A percentile compares a stretch with the other conserved stretches of the same genome.
Conservation (phyloP, 2,113 vertebrate species). For the Zosterops lateralis region DNA sequence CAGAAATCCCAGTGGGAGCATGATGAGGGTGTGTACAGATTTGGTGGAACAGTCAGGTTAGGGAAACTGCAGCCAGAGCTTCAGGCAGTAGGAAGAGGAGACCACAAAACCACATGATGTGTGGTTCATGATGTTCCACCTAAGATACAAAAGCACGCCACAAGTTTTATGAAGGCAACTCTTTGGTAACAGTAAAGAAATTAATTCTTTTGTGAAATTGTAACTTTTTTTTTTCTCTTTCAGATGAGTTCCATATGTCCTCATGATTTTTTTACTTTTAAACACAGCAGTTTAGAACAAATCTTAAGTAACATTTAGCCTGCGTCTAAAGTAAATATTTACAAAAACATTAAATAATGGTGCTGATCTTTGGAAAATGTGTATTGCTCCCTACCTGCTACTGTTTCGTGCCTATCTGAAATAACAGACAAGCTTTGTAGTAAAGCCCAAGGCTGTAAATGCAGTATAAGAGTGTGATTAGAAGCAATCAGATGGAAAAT, state of each 20-base stretch:
- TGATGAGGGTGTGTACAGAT: background rate
- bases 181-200: slow-evolving; percentile 55
- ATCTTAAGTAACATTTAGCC: slow-evolving; percentile 59
- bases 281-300: slow-evolving; percentile 60
- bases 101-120: slow-evolving; percentile 42
- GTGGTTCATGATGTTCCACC: slow-evolving; percentile 42
- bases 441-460: slow-evolving; percentile 5
- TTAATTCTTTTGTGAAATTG: slow-evolving; percentile 62
- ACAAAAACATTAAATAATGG: slow-evolving; percentile 59
- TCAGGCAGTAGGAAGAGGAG: slow-evolving; percentile 36
- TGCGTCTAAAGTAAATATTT: slow-evolving; percentile 68
- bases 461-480: slow-evolving; percentile 5
- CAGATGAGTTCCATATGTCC: slow-evolving; percentile 70
- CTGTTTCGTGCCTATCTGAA: slow-evolving; percentile 37
- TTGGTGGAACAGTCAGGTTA: slow-evolving; percentile 25
- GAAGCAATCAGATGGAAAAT: slow-evolving; percentile 34
- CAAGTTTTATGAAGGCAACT: background rate
- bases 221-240: slow-evolving; percentile 39
- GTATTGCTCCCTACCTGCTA: slow-evolving; percentile 59
- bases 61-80: slow-evolving; percentile 17
- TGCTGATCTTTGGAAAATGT: slow-evolving; percentile 49
- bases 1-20: slow-evolving; percentile 37
- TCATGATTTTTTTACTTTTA: slow-evolving; percentile 53
- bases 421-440: background rate
- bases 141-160: slow-evolving; percentile 42